Base-by-base conservation (phyloP, 2,797 vertebrate species). In the Craterocephalus amniculus region DNA sequence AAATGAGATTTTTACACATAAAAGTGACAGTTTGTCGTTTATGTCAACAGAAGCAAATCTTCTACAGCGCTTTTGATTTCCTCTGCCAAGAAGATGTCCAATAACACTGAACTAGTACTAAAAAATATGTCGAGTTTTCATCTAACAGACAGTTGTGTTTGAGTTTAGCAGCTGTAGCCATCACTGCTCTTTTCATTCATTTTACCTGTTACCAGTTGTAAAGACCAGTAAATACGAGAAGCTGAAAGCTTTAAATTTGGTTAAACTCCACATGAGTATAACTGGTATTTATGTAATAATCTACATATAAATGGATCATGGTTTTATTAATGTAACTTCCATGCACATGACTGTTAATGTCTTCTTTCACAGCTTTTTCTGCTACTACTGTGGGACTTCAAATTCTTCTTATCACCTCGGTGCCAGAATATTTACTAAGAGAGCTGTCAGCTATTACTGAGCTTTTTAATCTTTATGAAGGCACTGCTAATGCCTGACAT, bases 401-500 rank as follows among this genome's bases (percentile, higher is more conserved):
- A 67, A 82, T 84, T 75, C 3, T 74, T 83, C 72, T 87, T 91
- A 89, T 91, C 86, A 76, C 73, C 66, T 72, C 74, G 48, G 18
- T 79, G 48, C 84, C 87, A 90, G 88, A 84, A 66, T 82, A 82
- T 88, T 87, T 83, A 78, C 74, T 75, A 71, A 79, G 75, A 76
- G 67, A 72, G 76, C 84, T 84, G 81, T 57, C 29, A 51, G 88
- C 83, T 84, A 80, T 83, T 81, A 70, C 68, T 77, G 63, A 78
- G 83, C 74, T 85, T 82, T 85, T 78, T 78, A 80, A 88, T 89
- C 81, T 80, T 84, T 70, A 81, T 70, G 71, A 81, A 83, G 68
- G 64, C 74, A 80, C 65, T 74, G 76, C 74, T 81, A 83, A 88
- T 74, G 70, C 49, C 80, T 56, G 20, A 85, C 84, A 83, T 87